Evolutionary conservation across 2,888 invertebrate genomes (phyloP), one percentile per base, ranked within the genome.

Genomic region (Coremacera marginata): DNA sequence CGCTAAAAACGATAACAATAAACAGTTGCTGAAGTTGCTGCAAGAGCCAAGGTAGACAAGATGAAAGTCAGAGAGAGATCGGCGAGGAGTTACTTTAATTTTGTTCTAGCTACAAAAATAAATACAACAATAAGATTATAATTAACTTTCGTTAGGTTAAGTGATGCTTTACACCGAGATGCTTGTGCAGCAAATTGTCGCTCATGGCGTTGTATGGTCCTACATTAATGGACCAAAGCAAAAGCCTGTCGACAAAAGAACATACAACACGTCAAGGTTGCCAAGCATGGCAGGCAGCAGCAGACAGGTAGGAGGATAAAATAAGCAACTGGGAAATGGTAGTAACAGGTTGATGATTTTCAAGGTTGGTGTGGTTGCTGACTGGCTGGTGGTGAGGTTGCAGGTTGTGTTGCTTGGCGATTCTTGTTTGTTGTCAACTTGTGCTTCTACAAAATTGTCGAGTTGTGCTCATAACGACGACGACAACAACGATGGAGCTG

Each of bases 131-230:
- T 52, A 79, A 76, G 77, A 79, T 78, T 81, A 80, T 81, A 82
- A 82, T 82, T 82, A 82, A 81, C 80, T 81, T 81, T 79, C 79
- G 80, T 81, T 80, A 77, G 80, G 80, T 81, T 80, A 79, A 81
- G 80, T 81, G 80, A 80, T 84, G 82, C 79, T 79, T 78, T 80
- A 78, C 75, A 74, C 78, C 80, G 80, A 80, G 79, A 44, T 77
- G 79, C 78, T 81, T 80, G 80, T 82, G 76, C 78, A 77, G 78
- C 78, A 81, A 82, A 81, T 82, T 81, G 81, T 81, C 77, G 81
- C 81, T 78, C 77, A 76, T 77, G 78, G 82, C 81, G 37, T 60
- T 51, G 57, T 65, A 52, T 52, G 7, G 71, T 74, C 63, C 34
- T 37, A 11, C 57, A 52, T 25, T 60, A 65, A 74, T 63, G 52